Conservation (phyloP, 2,797 vertebrate genomes). For the Thaleichthys pacificus region DNA sequence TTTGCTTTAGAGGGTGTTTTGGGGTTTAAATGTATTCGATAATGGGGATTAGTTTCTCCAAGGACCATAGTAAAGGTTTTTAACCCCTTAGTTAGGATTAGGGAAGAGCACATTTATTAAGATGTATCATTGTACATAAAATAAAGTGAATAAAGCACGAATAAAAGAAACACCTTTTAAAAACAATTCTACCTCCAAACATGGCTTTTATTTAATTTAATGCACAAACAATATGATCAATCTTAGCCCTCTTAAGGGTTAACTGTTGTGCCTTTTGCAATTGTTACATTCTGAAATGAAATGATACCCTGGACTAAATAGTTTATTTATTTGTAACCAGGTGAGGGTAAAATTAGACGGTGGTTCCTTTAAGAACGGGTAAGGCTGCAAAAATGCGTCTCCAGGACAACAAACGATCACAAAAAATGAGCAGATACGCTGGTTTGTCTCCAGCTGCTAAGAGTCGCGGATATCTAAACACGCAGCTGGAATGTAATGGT, state of each 20-base stretch:
- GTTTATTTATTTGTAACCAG: no score
- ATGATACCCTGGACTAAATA: background rate
- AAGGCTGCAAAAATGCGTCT: conserved; percentile 50
- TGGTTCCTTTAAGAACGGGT: conserved; percentile 68
- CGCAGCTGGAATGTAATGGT: background rate
- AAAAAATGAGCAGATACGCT: conserved; percentile 55
- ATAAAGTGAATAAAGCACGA: conserved; percentile 50
- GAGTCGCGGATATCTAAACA: conserved; percentile 20
- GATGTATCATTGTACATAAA: conserved; percentile 74
- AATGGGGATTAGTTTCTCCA: conserved; percentile 13
- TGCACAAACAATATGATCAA: no score
- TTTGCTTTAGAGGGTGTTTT: conserved; percentile 34
- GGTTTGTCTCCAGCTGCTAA: conserved; percentile 17
- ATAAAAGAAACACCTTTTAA: conserved; percentile 69
- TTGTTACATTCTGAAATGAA: background rate
- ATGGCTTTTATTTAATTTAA: conserved; percentile 7
- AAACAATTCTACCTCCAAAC: conserved; percentile 49
- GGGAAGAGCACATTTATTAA: conserved; percentile 70
- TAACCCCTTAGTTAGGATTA: conserved; percentile 46
- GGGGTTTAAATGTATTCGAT: no score
- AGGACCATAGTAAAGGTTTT: conserved; percentile 52
- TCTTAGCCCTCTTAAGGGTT: background rate
- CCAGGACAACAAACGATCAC: conserved; percentile 66
- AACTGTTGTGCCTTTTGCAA: background rate
- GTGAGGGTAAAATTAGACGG: conserved; percentile 14